These are phyloP conservation scores for Stigmatopora argus DNA, from an alignment of 2,113 vertebrate species.

Conservation along the genomic window DNA sequence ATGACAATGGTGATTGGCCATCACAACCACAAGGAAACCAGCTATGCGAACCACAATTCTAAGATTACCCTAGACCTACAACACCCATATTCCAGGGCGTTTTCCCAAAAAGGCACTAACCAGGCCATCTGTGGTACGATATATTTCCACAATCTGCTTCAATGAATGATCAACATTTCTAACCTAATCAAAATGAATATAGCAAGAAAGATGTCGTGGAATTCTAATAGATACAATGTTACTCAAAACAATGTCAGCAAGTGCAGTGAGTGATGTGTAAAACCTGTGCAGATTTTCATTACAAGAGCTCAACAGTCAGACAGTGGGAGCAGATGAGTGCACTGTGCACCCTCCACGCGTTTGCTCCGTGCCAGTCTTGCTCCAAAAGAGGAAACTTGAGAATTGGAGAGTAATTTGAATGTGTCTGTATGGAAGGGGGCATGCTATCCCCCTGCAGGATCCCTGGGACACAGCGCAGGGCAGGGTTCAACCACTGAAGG, in stretches of 20 bases:
- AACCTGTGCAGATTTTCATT: slow-evolving; percentile 31
- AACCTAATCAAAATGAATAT: neutral
- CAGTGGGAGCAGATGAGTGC: slow-evolving; percentile 32
- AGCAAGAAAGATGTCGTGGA: neutral
- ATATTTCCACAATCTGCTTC: neutral
- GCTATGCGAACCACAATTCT: neutral
- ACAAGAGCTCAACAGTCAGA: slow-evolving; percentile 30
- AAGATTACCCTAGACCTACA: neutral
- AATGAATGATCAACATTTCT: neutral
- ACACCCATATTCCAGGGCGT: neutral
- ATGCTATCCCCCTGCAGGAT: slow-evolving; percentile 59
- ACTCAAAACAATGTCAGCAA: slow-evolving; percentile 14
- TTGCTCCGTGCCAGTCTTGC: slow-evolving; percentile 50
- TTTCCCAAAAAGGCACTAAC: neutral
- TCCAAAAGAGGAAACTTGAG: slow-evolving; percentile 34
- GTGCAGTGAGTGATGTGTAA: slow-evolving; percentile 12
- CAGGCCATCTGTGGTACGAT: neutral
- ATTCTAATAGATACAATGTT: slow-evolving; percentile 7
- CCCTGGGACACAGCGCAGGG: slow-evolving; percentile 56
- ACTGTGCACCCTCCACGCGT: slow-evolving; percentile 42
- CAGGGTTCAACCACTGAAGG: slow-evolving; percentile 67
- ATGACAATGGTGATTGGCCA: neutral
- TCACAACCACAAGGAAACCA: neutral
- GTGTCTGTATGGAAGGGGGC: slow-evolving; percentile 28
- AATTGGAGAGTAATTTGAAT: slow-evolving; percentile 37